Evolutionary conservation across 2,888 invertebrate species (phyloP), one percentile per base, ranked within the genome.

Genomic region (Stomorhina lunata): DNA sequence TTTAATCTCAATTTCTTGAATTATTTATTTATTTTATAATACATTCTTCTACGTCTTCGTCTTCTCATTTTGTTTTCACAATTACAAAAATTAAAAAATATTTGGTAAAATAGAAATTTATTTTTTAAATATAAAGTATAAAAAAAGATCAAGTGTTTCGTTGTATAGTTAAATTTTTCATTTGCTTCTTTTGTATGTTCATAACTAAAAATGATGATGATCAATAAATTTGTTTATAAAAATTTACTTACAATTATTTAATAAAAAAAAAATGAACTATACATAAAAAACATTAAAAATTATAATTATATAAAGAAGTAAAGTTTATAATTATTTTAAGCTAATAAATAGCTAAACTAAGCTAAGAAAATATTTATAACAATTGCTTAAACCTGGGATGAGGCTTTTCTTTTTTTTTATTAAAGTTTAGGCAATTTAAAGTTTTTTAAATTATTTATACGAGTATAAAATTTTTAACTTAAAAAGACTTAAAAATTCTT

Each of bases 301-400:
- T n/a, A n/a, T n/a, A n/a, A n/a, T n/a, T 69, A 68, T 50, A 59
- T 32, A 77, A 40, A 68, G 37, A 37, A 59, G n/a, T 12, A 37
- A 37, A 37, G 4, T 1, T 12, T 17, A 53, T 20, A 32, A 63
- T 29, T 32, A 66, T 71, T n/a, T n/a, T 71, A 63, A 72, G 71
- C 81, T 81, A 77, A 59, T 59, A 68, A 66, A 71, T 66, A 81
- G 81, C 77, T 81, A 81, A 61, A 66, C 81, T 78, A 79, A 69
- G 81, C 61, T 84, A 84, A 66, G 69, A 83, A 66, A 63, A 48
- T 53, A 55, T n/a, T n/a, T 48, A 29, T 63, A 63, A 73, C 29
- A 73, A 63, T n/a, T n/a, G n/a, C n/a, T n/a, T n/a, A n/a, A n/a
- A n/a, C n/a, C n/a, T n/a, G n/a, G n/a, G n/a, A n/a, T n/a, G n/a